These are phyloP conservation scores for Saimiri boliviensis DNA, from an alignment of 2,113 vertebrate species.

Conservation along the genomic window DNA sequence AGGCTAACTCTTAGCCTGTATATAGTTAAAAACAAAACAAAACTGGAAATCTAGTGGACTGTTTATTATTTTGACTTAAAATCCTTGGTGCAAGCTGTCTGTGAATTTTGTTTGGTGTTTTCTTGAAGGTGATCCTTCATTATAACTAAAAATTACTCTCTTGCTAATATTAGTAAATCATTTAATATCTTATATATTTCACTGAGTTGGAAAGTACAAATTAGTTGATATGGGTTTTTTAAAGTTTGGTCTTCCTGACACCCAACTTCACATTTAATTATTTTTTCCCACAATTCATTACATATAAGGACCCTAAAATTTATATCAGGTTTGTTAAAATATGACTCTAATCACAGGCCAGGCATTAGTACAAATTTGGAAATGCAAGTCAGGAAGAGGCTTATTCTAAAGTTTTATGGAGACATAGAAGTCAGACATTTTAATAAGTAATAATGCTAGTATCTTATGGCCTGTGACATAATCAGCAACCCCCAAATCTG, in stretches of 20 bases:
- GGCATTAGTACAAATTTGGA: neutral
- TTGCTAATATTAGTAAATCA: neutral
- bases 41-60: neutral
- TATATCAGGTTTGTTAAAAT: neutral
- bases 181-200: neutral
- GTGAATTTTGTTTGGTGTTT: neutral
- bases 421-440: constrained; percentile 49
- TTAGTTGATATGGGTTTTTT: neutral
- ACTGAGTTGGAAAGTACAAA: neutral
- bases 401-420: neutral
- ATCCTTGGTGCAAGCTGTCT: neutral
- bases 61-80: constrained; percentile 30
- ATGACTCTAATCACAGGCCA: neutral
- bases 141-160: neutral
- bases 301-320: neutral
- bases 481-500: constrained; percentile 40
- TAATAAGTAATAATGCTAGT: constrained; percentile 36
- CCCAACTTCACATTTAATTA: neutral
- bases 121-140: neutral
- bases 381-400: neutral
- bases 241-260: neutral
- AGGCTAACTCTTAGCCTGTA: neutral
- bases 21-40: neutral
- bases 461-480: constrained; percentile 44
- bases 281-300: neutral